These are phyloP conservation scores for Hololepta plana DNA, from an alignment of 2,888 invertebrate genomes.

Conservation along the genomic window DNA sequence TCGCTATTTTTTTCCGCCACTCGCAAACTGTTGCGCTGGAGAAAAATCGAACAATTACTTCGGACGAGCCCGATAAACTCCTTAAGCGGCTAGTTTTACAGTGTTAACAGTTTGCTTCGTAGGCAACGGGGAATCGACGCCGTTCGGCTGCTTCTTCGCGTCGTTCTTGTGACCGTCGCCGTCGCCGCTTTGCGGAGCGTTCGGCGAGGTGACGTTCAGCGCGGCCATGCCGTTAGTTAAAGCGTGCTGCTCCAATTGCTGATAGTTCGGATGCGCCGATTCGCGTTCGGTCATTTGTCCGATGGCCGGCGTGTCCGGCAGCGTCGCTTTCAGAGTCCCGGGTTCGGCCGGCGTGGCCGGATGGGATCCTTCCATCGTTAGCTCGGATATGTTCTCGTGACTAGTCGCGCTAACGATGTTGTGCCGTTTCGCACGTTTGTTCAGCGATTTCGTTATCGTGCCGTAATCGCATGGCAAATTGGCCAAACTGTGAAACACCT, in stretches of 20 bases:
- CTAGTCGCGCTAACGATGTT: no score
- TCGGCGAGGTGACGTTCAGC: conserved; percentile 18
- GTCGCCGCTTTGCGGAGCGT: conserved; percentile 5
- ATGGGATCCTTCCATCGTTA: conserved; percentile 64
- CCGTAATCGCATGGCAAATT: conserved; percentile 88
- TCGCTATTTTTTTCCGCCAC: conserved; percentile 28
- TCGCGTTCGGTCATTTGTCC: conserved; percentile 90
- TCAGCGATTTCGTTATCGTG: conserved; percentile 66
- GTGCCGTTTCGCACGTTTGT: conserved; percentile 33
- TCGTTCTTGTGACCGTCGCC: conserved; percentile 3
- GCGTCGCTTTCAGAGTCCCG: conserved; percentile 76
- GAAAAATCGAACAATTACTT: conserved; percentile 5
- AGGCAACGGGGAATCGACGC: conserved; percentile 7
- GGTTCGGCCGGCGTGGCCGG: conserved; percentile 80
- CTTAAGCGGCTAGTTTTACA: no score
- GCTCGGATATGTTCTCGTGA: conserved; percentile 41
- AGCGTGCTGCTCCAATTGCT: conserved; percentile 17
- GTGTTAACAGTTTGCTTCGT: conserved; percentile 20
- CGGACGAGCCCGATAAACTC: no score
- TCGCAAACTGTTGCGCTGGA: conserved; percentile 43
- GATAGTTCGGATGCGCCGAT: conserved; percentile 57
- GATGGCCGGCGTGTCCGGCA: conserved; percentile 70
- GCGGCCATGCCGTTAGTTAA: conserved; percentile 22
- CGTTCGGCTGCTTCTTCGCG: conserved; percentile 5
- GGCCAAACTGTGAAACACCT: conserved; percentile 93